phyloP scores from a whole-genome alignment of 1,140 invertebrate species.

The Eueides isabella region DNA sequence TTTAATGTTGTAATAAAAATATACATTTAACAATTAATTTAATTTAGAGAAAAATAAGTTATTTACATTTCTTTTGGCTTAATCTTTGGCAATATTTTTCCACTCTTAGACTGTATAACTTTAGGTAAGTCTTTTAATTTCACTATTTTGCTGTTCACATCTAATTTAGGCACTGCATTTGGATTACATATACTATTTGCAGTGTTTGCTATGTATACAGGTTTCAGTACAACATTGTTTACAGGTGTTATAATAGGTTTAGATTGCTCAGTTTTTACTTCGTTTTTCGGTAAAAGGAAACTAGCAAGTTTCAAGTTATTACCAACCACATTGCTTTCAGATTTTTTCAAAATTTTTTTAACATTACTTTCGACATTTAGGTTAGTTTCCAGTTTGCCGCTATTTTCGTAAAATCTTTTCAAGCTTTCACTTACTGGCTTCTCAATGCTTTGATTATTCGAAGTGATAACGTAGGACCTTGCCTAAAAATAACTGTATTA shows the following conservation, averaged over 20 bases:
- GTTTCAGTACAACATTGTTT: slow-evolving; percentile 64
- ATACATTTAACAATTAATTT: not conserved
- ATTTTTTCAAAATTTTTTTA: slow-evolving; percentile 56
- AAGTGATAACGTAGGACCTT: slow-evolving; percentile 60
- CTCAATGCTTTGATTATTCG: slow-evolving; percentile 46
- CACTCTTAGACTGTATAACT: slow-evolving; percentile 45
- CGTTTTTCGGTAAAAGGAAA: slow-evolving; percentile 65
- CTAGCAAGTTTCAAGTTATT: slow-evolving; percentile 74
- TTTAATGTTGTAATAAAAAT: slow-evolving; percentile 4
- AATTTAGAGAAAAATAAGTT: slow-evolving; percentile 31
- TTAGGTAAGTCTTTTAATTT: slow-evolving; percentile 59
- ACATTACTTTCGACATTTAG: slow-evolving; percentile 45
- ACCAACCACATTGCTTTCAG: slow-evolving; percentile 50
- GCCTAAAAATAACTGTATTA: slow-evolving; percentile 55
- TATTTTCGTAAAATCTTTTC: slow-evolving; percentile 77
- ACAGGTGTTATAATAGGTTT: slow-evolving; percentile 50
- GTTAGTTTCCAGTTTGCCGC: slow-evolving; percentile 72
- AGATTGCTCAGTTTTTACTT: slow-evolving; percentile 43
- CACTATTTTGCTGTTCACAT: slow-evolving; percentile 70
- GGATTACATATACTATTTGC: slow-evolving; percentile 13
- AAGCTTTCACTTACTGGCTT: slow-evolving; percentile 67
- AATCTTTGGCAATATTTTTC: slow-evolving; percentile 68
- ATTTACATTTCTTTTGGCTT: slow-evolving; percentile 72
- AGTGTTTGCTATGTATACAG: slow-evolving; percentile 47
- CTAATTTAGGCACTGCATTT: slow-evolving; percentile 54